A percentile compares a stretch with the other conserved stretches of the same genome.
Evolutionary conservation across 2,113 vertebrate genomes (phyloP).

Genomic region (Bubalus kerabau): DNA sequence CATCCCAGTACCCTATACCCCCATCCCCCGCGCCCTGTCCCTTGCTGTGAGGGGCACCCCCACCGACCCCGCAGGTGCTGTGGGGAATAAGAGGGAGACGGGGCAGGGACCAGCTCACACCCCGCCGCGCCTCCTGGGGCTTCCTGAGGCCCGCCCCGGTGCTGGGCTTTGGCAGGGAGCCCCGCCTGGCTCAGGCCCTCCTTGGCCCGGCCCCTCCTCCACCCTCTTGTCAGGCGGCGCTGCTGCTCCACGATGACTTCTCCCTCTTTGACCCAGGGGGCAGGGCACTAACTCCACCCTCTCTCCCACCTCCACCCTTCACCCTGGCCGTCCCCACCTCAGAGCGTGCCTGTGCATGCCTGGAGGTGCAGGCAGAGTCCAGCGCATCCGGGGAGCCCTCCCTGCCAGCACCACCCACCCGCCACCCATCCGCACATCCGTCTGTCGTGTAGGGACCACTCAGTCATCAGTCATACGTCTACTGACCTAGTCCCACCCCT

Average conservation of each 20-base stretch:
- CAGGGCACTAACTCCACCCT: accelerated
- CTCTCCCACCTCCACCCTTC: accelerated
- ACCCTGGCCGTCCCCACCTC: accelerated
- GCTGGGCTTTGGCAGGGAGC: background rate
- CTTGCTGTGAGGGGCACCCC: background rate
- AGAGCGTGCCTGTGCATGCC: accelerated
- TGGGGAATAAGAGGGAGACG: accelerated
- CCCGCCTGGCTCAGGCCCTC: accelerated
- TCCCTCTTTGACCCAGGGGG: too few relatives aligned
- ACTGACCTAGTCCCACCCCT: accelerated
- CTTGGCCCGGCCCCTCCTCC: accelerated
- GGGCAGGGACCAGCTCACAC: too few relatives aligned
- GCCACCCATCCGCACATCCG: accelerated
- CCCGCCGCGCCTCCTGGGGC: accelerated
- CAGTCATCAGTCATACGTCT: background rate
- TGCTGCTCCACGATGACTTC: background rate
- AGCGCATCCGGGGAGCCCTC: accelerated
- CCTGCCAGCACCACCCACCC: accelerated
- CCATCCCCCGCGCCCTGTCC: too few relatives aligned
- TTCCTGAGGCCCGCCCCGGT: accelerated
- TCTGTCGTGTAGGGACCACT: background rate
- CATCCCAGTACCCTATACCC: accelerated
- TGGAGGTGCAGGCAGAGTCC: accelerated
- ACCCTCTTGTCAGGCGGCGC: accelerated
- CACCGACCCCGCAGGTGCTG: accelerated